Evolutionary conservation across 2,797 vertebrate species (phyloP), one percentile per base, ranked within the genome.

Genomic region (Distichodus sexfasciatus): DNA sequence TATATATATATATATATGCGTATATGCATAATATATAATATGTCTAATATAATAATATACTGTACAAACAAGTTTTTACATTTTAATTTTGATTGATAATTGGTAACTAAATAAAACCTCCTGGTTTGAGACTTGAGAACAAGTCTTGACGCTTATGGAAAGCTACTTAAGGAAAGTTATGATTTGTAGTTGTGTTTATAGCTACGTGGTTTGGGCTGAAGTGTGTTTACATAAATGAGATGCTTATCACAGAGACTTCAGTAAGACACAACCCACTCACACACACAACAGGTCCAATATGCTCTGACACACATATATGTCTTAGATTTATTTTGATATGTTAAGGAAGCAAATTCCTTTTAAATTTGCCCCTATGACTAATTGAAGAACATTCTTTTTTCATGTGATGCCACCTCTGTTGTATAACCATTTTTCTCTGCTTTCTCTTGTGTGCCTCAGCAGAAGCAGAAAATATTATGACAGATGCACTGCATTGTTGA

Each of bases 221-320:
- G 17, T 40, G 33, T 72, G 53, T 69, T 72, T 65, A 72, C 41
- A 21, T 12, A 51, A 54, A 12, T 38, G 12, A 26, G 29, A 65
- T 51, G 23, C 17, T 14, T 28, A 43, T 55, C 64, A 6, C 5
- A 12, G 4, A 35, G 11, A 4, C n/a, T 14, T 24, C 54, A 23
- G 12, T n/a, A 5, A 7, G 1, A 23, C 54, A n/a, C 19, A 23
- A n/a, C n/a, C n/a, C n/a, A n/a, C n/a, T n/a, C n/a, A n/a, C n/a
- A n/a, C n/a, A n/a, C n/a, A n/a, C n/a, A n/a, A n/a, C n/a, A n/a
- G n/a, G n/a, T n/a, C n/a, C n/a, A n/a, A n/a, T n/a, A n/a, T n/a
- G n/a, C 19, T 9, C 14, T 11, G 46, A 12, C 23, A 48, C 26
- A 15, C n/a, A 53, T 14, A 7, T 0, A 6, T 33, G 28, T 8